Evolutionary conservation across 2,888 invertebrate genomes (phyloP).

Genomic region (Mythimna loreyi): DNA sequence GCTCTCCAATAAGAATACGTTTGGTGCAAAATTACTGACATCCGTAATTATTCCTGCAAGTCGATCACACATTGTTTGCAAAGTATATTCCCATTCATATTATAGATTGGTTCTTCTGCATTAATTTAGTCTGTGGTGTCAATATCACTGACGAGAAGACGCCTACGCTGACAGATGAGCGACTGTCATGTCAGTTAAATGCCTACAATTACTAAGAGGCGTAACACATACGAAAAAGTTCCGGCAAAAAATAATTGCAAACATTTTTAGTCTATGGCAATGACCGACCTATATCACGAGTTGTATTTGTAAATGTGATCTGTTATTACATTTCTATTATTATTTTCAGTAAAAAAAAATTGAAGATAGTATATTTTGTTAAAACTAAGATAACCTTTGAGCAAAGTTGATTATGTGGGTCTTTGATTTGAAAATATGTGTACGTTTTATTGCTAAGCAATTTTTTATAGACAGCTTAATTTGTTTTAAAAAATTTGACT

Average conservation of each 20-base stretch:
- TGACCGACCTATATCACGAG: slow-evolving; percentile 57
- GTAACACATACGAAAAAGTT: slow-evolving; percentile 21
- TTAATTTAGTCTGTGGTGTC: not conserved
- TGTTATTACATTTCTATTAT: not conserved
- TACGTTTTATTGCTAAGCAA: slow-evolving; percentile 2
- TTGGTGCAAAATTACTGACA: too few species aligned
- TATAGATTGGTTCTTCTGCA: slow-evolving; percentile 17
- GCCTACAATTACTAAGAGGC: slow-evolving; percentile 38
- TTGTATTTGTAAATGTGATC: slow-evolving; percentile 4
- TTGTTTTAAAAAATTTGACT: too few species aligned
- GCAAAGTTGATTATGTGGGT: slow-evolving; percentile 8
- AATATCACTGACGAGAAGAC: slow-evolving; percentile 39
- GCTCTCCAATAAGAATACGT: too few species aligned
- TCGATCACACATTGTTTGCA: not conserved
- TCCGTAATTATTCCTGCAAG: too few species aligned
- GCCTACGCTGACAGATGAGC: slow-evolving; percentile 53
- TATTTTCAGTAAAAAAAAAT: not conserved
- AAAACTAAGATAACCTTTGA: slow-evolving; percentile 9
- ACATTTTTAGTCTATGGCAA: slow-evolving; percentile 26
- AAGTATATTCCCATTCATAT: not conserved
- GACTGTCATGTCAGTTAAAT: slow-evolving; percentile 47
- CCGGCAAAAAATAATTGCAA: slow-evolving; percentile 20
- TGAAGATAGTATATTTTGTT: not conserved
- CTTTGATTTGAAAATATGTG: not conserved
- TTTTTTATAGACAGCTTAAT: too few species aligned